A percentile compares a stretch with the other conserved stretches of the same genome.
Conservation (phyloP, 64 coral and sea anemone species). For the Dendronephthya gigantea region DNA sequence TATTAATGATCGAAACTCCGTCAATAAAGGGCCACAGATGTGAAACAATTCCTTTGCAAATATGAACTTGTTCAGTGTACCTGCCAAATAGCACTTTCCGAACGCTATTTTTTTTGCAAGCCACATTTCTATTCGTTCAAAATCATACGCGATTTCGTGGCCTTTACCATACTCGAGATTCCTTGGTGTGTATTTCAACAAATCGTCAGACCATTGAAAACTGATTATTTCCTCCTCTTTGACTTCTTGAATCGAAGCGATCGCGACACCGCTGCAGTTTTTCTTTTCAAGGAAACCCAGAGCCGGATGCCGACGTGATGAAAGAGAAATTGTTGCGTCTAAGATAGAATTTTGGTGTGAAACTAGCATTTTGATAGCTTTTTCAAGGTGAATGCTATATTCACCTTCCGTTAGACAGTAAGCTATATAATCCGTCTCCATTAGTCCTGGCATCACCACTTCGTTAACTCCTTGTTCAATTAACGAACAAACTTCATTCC, state of each 20-base stretch:
- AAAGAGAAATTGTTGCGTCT: slow-evolving; percentile 35
- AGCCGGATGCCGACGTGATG: slow-evolving; percentile 37
- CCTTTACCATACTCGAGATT: slow-evolving; percentile 67
- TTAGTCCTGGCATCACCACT: slow-evolving; percentile 31
- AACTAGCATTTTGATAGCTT: slow-evolving; percentile 36
- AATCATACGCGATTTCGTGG: slow-evolving; percentile 53
- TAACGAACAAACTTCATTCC: slow-evolving; percentile 42
- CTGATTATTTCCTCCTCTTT: slow-evolving; percentile 47
- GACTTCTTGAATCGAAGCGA: slow-evolving; percentile 49
- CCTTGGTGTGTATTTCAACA: slow-evolving; percentile 46
- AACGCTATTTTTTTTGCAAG: slow-evolving; percentile 38
- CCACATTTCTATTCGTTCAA: slow-evolving; percentile 61
- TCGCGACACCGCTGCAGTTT: slow-evolving; percentile 13
- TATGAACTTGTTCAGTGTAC: slow-evolving; percentile 45
- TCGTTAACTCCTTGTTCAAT: background rate
- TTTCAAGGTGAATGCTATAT: slow-evolving; percentile 38
- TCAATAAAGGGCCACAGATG: slow-evolving; percentile 46
- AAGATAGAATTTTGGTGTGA: slow-evolving; percentile 46
- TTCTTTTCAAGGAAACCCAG: slow-evolving; percentile 35
- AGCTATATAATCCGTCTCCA: slow-evolving; percentile 50
- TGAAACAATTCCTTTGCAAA: no score
- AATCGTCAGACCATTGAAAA: no score
- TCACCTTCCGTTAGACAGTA: slow-evolving; percentile 61
- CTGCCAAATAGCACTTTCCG: slow-evolving; percentile 54
- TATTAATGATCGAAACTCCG: slow-evolving; percentile 35